A percentile compares a stretch with the other conserved stretches of the same genome.
Conservation (phyloP, 2,888 invertebrate species). For the Drosophila stalkeri region DNA sequence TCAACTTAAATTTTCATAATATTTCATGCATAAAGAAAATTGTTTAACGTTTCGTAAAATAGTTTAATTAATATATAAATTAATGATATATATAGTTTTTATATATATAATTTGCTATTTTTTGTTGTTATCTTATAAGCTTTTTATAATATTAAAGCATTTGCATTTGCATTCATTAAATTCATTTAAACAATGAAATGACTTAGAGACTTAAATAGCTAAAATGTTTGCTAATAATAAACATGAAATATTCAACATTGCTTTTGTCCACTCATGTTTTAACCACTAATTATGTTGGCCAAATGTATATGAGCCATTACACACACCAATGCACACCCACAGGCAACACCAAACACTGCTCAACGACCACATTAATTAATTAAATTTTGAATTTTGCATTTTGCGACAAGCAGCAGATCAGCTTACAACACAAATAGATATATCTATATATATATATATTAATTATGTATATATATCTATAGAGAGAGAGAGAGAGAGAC, state of each 20-base stretch:
- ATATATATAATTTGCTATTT: no score
- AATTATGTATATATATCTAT: background rate
- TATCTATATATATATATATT: background rate
- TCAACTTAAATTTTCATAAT: no score
- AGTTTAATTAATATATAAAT: no score
- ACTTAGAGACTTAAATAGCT: background rate
- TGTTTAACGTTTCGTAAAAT: no score
- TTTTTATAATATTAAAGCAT: no score
- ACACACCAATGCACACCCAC: background rate
- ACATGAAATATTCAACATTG: conserved; percentile 4
- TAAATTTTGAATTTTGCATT: conserved; percentile 50
- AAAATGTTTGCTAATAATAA: background rate
- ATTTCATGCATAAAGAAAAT: no score
- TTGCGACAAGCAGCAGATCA: conserved; percentile 21
- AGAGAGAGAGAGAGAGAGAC: background rate
- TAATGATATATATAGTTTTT: no score
- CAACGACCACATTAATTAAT: conserved; percentile 38
- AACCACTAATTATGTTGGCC: background rate
- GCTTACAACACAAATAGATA: conserved; percentile 22
- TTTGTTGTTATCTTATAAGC: no score
- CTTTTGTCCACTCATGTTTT: background rate
- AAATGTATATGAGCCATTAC: background rate
- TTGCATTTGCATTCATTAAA: background rate
- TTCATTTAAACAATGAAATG: background rate
- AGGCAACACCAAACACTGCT: conserved; percentile 4